phyloP scores from a whole-genome alignment of 2,888 invertebrate species.

The Oeneis ivallda region DNA sequence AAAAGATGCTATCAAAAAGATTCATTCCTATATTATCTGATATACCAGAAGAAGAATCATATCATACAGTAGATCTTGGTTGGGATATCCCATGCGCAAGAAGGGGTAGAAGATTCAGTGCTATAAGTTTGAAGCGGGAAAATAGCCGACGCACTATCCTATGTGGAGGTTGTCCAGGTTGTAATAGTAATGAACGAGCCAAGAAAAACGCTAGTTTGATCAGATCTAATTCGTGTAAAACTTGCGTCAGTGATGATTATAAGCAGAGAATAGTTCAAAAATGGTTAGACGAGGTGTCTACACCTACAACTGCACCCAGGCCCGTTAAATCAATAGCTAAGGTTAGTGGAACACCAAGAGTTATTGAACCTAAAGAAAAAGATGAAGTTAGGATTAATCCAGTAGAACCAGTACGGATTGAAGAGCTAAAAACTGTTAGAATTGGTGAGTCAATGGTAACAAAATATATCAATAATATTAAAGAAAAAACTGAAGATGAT shows the following conservation, averaged over 20 bases:
- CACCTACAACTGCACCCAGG: constrained; percentile 49
- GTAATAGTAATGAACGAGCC: constrained; percentile 66
- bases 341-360: constrained; percentile 68
- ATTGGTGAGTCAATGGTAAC: constrained; percentile 42
- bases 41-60: constrained; percentile 89
- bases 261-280: constrained; percentile 89
- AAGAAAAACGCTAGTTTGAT: constrained; percentile 58
- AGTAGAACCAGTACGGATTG: constrained; percentile 46
- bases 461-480: constrained; percentile 45
- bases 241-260: constrained; percentile 83
- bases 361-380: constrained; percentile 56
- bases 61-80: constrained; percentile 73
- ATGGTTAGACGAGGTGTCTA: constrained; percentile 88
- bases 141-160: constrained; percentile 81
- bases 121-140: constrained; percentile 83
- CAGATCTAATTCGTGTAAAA: constrained; percentile 79
- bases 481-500: constrained; percentile 12
- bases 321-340: constrained; percentile 68
- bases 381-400: constrained; percentile 46
- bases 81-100: constrained; percentile 76
- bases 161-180: constrained; percentile 86
- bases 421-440: constrained; percentile 43
- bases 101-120: constrained; percentile 79
- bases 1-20: constrained; percentile 91
- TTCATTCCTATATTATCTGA: constrained; percentile 89